phyloP scores from a whole-genome alignment of 2,888 invertebrate species.

The Axea sp. region DNA sequence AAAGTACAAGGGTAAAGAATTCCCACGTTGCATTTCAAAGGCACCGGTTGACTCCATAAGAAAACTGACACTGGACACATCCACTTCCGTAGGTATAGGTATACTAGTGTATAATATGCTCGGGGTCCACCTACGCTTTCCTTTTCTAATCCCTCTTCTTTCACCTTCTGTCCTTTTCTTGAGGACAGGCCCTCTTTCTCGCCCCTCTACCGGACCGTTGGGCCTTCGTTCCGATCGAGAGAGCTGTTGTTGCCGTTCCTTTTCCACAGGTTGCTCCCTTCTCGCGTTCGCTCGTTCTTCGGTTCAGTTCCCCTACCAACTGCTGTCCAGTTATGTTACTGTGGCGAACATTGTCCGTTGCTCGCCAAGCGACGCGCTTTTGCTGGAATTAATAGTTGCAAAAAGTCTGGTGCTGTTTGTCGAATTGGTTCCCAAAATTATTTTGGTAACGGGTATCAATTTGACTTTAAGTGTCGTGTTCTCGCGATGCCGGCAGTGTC shows the following conservation, averaged over 20 bases:
- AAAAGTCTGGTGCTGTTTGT: conserved; percentile 29
- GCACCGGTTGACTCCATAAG: conserved; percentile 50
- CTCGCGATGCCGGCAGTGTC: conserved; percentile 17
- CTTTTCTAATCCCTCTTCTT: conserved; percentile 48
- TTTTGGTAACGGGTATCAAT: not conserved
- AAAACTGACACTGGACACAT: conserved; percentile 53
- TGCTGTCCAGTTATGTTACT: conserved; percentile 78
- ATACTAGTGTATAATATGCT: conserved; percentile 29
- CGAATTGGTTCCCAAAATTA: conserved; percentile 6
- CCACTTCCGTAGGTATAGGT: conserved; percentile 48
- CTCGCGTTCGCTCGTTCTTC: conserved; percentile 65
- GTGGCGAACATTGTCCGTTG: conserved; percentile 70
- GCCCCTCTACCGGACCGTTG: conserved; percentile 30
- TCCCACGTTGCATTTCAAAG: conserved; percentile 52
- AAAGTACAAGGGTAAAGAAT: conserved; percentile 30
- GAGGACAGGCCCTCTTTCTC: conserved; percentile 52
- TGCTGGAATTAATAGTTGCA: conserved; percentile 16
- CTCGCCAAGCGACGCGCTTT: conserved; percentile 60
- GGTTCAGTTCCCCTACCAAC: conserved; percentile 78
- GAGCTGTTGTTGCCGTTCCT: conserved; percentile 61
- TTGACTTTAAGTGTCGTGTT: conserved; percentile 7
- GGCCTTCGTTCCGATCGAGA: conserved; percentile 59
- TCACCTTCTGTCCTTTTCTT: conserved; percentile 42
- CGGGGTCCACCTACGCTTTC: conserved; percentile 59
- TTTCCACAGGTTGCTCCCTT: conserved; percentile 56